Conservation (phyloP, 2,888 invertebrate genomes). For the Agrilus cyanescens region DNA sequence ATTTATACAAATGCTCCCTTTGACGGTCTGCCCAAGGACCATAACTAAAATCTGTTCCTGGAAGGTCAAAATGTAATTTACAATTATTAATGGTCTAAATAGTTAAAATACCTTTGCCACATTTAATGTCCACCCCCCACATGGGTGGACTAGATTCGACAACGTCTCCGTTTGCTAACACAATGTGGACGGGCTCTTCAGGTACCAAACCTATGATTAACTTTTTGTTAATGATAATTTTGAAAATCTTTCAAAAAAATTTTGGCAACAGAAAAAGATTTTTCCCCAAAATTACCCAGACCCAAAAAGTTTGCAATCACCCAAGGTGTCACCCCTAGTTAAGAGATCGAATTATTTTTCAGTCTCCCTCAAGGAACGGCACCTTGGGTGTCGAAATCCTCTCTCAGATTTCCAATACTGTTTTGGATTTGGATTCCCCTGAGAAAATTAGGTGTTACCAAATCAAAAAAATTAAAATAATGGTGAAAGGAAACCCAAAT, state of each 20-base stretch:
- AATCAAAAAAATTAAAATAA: too few species aligned
- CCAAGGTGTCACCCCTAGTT: too few species aligned
- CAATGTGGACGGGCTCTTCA: conserved; percentile 79
- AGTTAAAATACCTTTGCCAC: conserved; percentile 65
- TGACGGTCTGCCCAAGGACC: conserved; percentile 99
- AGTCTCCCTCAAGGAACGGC: too few species aligned
- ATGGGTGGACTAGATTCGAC: conserved; percentile 88
- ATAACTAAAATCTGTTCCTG: conserved; percentile 82
- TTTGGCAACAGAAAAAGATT: too few species aligned
- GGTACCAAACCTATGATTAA: conserved; percentile 57
- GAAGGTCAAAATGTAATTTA: conserved; percentile 6
- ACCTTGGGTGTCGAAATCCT: too few species aligned
- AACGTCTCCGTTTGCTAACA: conserved; percentile 84
- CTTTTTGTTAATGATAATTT: background rate
- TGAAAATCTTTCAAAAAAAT: too few species aligned
- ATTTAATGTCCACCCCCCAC: conserved; percentile 92
- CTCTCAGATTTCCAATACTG: too few species aligned
- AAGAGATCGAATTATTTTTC: too few species aligned
- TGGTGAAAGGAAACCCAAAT: background rate
- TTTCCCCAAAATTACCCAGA: too few species aligned
- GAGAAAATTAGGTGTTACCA: too few species aligned
- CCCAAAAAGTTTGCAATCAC: too few species aligned
- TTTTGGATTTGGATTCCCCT: too few species aligned
- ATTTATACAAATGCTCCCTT: conserved; percentile 86
- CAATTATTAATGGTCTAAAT: background rate